These are phyloP conservation scores for Eupsilia transversa DNA, from an alignment of 2,888 invertebrate species.

Conservation along the genomic window DNA sequence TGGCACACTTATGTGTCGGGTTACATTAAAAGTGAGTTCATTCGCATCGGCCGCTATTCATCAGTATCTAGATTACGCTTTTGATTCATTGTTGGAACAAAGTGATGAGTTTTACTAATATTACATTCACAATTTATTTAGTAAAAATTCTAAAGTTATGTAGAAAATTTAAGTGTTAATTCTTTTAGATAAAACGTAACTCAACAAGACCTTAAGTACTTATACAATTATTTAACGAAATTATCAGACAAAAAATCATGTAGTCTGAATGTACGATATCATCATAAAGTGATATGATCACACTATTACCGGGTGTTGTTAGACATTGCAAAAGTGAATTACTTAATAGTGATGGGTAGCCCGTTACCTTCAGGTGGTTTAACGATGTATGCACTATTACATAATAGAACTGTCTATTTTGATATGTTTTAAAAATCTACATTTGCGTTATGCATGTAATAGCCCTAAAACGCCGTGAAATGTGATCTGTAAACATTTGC, in stretches of 20 bases:
- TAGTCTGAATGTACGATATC: constrained; percentile 4
- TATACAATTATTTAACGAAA: neutral
- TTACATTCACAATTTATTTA: constrained; percentile 66
- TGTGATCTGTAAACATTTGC: neutral
- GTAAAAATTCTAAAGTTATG: constrained; percentile 15
- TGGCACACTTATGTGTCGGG: constrained; percentile 86
- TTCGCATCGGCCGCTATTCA: constrained; percentile 87
- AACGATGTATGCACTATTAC: constrained; percentile 34
- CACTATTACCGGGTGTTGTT: constrained; percentile 47
- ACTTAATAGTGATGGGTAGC: constrained; percentile 63
- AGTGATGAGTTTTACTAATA: constrained; percentile 72
- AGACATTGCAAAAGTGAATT: constrained; percentile 51
- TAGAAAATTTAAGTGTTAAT: constrained; percentile 24
- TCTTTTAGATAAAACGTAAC: neutral
- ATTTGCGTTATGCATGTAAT: neutral
- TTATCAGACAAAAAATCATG: neutral
- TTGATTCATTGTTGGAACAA: constrained; percentile 85
- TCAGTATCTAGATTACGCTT: constrained; percentile 83
- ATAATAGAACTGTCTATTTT: neutral
- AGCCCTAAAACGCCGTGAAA: neutral
- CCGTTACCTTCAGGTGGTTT: constrained; percentile 44
- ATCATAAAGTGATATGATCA: constrained; percentile 27
- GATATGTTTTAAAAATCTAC: neutral
- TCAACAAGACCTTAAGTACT: neutral
- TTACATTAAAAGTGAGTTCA: constrained; percentile 88